Evolutionary conservation across 2,797 vertebrate species (phyloP).

Genomic region (Cossypha dichroa): DNA sequence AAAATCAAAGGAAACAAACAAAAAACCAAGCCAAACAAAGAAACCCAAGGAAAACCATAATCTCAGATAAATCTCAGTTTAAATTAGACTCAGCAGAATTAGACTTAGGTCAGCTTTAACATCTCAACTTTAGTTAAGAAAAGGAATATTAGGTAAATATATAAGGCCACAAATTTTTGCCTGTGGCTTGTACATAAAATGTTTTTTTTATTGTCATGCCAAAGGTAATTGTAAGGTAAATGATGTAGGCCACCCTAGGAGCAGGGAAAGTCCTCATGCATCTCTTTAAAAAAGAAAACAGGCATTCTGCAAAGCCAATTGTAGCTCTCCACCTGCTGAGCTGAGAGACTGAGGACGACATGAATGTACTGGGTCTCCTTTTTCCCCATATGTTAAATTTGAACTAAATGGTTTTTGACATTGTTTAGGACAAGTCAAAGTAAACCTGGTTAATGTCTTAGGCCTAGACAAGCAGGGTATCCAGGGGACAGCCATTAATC

Average conservation of each 20-base stretch:
- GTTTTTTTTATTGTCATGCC: neutral
- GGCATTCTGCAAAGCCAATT: neutral
- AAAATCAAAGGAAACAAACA: neutral
- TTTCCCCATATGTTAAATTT: neutral
- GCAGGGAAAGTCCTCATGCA: neutral
- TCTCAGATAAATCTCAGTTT: neutral
- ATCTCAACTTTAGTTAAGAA: neutral
- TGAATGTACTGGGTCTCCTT: neutral
- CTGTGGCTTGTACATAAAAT: neutral
- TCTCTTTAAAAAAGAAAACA: neutral
- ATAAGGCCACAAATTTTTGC: neutral
- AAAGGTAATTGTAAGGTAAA: neutral
- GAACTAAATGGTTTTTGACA: conserved; percentile 8
- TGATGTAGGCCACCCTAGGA: accelerated
- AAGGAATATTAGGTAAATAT: neutral
- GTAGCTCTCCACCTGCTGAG: neutral
- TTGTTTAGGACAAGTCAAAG: conserved; percentile 41
- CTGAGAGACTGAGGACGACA: neutral
- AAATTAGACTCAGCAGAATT: neutral
- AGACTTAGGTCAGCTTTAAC: neutral
- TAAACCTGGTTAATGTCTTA: conserved; percentile 22
- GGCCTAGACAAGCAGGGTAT: conserved; percentile 30
- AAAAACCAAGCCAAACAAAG: neutral
- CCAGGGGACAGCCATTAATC: conserved; percentile 62
- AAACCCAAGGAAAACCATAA: neutral